Evolutionary conservation across 92 coral and sea anemone genomes (phyloP).

Genomic region (Porites evermanni): DNA sequence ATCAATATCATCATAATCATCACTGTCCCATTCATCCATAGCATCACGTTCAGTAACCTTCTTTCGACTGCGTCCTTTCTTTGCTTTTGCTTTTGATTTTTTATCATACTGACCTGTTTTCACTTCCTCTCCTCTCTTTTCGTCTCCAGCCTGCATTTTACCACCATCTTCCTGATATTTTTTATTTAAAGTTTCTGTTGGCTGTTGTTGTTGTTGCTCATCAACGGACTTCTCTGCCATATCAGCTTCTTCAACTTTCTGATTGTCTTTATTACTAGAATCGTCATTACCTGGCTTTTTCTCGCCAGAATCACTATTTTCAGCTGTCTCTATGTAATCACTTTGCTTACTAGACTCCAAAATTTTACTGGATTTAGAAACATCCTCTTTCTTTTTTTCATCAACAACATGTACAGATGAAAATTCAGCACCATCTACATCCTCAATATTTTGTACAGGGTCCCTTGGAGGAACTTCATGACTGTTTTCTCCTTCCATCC

Average conservation of each 20-base stretch:
- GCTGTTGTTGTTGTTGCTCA: slow-evolving; percentile 17
- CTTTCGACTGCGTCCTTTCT: slow-evolving; percentile 17
- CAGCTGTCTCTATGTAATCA: not conserved
- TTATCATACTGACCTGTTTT: slow-evolving; percentile 8
- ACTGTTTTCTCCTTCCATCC: not conserved
- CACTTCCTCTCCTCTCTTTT: not conserved
- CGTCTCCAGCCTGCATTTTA: not conserved
- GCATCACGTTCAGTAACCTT: slow-evolving; percentile 9
- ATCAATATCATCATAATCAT: slow-evolving; percentile 62
- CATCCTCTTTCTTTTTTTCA: not conserved
- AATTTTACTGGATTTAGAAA: not conserved
- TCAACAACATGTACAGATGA: slow-evolving; percentile 22
- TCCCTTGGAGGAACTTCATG: slow-evolving; percentile 10
- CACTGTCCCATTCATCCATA: slow-evolving; percentile 38
- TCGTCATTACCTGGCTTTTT: not conserved
- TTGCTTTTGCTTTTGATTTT: slow-evolving; percentile 9
- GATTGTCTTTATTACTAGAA: not conserved
- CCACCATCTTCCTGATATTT: not conserved
- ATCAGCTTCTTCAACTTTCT: not conserved
- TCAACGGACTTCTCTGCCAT: not conserved
- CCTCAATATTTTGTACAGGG: not conserved
- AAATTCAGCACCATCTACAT: slow-evolving; percentile 4
- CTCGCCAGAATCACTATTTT: not conserved
- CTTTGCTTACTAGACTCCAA: not conserved
- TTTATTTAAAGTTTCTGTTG: not conserved